Conservation (phyloP, 2,888 invertebrate species). For the Phyllotreta cruciferae region DNA sequence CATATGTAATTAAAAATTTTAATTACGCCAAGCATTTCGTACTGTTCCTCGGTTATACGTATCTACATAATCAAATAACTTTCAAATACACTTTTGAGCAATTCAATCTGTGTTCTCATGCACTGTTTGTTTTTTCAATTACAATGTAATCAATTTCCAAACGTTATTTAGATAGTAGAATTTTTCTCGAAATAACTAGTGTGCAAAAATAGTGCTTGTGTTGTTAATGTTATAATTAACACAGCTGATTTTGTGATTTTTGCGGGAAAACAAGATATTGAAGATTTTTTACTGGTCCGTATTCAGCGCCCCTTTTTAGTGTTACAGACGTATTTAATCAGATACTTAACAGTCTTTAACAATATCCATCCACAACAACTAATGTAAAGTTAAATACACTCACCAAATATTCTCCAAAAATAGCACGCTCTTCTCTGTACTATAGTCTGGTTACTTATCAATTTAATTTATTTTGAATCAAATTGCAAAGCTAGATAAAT, state of each 20-base stretch:
- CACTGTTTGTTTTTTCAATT: slow-evolving; percentile 27
- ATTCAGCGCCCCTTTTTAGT: no score
- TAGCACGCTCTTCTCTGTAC: no score
- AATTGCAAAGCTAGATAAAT: no score
- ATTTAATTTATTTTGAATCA: no score
- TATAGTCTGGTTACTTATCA: no score
- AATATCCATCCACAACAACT: no score
- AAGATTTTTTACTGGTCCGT: background rate
- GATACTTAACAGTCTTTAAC: no score
- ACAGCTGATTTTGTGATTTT: slow-evolving; percentile 25
- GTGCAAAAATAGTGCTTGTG: slow-evolving; percentile 42
- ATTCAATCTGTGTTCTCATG: slow-evolving; percentile 19
- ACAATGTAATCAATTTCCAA: slow-evolving; percentile 30
- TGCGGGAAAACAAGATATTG: slow-evolving; percentile 15
- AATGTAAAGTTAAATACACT: no score
- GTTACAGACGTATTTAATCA: no score
- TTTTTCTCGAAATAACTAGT: slow-evolving; percentile 37
- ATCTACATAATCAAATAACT: slow-evolving; percentile 18
- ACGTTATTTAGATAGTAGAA: slow-evolving; percentile 26
- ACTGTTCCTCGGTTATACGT: slow-evolving; percentile 10
- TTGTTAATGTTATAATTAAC: slow-evolving; percentile 37
- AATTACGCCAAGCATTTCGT: slow-evolving; percentile 13
- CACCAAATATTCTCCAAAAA: no score
- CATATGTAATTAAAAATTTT: slow-evolving; percentile 12
- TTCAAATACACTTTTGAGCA: slow-evolving; percentile 16